These are phyloP conservation scores for Melanerpes formicivorus DNA, from an alignment of 2,113 vertebrate genomes.

Conservation along the genomic window DNA sequence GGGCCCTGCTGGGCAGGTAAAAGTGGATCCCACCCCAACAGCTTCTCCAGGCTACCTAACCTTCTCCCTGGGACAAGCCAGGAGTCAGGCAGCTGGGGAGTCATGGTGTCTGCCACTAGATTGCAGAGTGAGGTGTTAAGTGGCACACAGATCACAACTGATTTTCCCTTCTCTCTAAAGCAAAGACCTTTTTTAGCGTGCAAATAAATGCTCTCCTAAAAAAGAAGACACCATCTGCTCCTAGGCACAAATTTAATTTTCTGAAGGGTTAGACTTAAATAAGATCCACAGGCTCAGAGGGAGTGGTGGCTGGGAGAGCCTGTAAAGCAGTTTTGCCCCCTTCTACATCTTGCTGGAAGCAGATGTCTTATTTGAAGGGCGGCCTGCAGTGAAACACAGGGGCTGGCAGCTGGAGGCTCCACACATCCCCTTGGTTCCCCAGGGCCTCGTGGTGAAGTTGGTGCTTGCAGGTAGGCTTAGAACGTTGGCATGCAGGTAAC, in stretches of 20 bases:
- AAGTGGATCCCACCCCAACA: neutral
- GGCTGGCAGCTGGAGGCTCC: neutral
- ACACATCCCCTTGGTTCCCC: neutral
- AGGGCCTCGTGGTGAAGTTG: neutral
- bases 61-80: neutral
- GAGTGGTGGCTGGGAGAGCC: neutral
- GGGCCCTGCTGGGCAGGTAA: neutral
- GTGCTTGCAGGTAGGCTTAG: neutral
- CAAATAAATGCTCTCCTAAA: conserved; percentile 27
- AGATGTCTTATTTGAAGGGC: neutral
- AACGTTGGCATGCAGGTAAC: neutral
- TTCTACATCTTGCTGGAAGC: neutral
- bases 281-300: neutral
- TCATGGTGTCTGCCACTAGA: neutral
- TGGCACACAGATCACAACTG: neutral
- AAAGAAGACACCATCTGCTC: conserved; percentile 45
- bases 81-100: neutral
- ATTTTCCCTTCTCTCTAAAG: conserved; percentile 2
- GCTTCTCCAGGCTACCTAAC: neutral
- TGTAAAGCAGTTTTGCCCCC: neutral
- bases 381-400: neutral
- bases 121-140: neutral
- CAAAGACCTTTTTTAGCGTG: conserved; percentile 14
- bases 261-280: conserved; percentile 21
- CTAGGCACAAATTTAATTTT: conserved; percentile 26